These are phyloP conservation scores for Sinocyclocheilus maitianheensis DNA, from an alignment of 2,113 vertebrate genomes.

Conservation along the genomic window DNA sequence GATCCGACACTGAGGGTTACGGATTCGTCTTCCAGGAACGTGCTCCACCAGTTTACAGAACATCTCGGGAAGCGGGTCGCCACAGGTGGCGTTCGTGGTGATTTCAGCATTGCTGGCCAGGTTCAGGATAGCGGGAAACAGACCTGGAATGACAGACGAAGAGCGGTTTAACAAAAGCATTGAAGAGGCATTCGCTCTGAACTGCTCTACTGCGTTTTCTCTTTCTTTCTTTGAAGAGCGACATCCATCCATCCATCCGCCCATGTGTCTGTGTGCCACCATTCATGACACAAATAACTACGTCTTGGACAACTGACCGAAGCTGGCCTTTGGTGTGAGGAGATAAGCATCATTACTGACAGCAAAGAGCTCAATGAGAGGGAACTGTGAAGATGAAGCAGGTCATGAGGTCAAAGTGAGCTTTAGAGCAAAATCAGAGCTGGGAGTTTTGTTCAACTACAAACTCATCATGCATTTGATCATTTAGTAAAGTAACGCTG, in stretches of 20 bases:
- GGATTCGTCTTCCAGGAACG: constrained; percentile 83
- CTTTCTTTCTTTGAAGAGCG: constrained; percentile 62
- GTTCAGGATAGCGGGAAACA: constrained; percentile 95
- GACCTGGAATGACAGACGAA: constrained; percentile 70
- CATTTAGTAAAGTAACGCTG: too few species aligned
- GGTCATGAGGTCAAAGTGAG: not conserved
- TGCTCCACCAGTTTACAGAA: constrained; percentile 98
- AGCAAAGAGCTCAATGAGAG: constrained; percentile 33
- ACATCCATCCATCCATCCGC: not conserved
- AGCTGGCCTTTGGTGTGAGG: constrained; percentile 43
- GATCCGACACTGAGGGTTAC: constrained; percentile 86
- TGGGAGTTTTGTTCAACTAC: too few species aligned
- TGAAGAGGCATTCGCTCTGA: not conserved
- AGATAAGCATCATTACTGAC: constrained; percentile 47
- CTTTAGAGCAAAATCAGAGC: constrained; percentile 17
- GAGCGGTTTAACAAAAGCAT: not conserved
- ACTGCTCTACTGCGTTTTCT: not conserved
- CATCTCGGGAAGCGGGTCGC: constrained; percentile 85
- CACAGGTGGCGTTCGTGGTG: constrained; percentile 90
- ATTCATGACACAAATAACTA: constrained; percentile 50
- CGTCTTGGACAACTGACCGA: constrained; percentile 53
- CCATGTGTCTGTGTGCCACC: not conserved
- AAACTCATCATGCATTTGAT: too few species aligned
- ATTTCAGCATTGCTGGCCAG: constrained; percentile 90
- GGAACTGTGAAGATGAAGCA: not conserved